These are phyloP conservation scores for Temnothorax nylanderi DNA, from an alignment of 1,140 invertebrate genomes.

Conservation along the genomic window DNA sequence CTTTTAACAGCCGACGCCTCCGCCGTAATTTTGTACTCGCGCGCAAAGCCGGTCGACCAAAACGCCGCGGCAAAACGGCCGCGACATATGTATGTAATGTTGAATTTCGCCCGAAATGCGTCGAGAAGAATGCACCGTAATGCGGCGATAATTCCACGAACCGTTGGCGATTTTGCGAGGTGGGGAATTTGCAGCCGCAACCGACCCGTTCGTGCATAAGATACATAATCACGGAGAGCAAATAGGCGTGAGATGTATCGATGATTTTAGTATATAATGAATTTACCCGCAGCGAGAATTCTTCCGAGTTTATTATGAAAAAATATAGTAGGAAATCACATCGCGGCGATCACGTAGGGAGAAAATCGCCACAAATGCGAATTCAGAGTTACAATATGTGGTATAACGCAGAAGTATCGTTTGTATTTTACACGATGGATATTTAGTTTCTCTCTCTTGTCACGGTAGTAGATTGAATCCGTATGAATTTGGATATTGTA, in stretches of 20 bases:
- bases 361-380: background rate
- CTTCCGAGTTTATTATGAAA: background rate
- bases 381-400: background rate
- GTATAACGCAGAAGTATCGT: background rate
- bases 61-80: constrained; percentile 60
- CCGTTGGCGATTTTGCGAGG: constrained; percentile 65
- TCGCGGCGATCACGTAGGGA: background rate
- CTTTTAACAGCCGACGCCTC: constrained; percentile 74
- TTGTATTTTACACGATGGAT: constrained; percentile 6
- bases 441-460: constrained; percentile 6
- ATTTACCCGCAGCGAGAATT: constrained; percentile 15
- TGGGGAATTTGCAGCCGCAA: constrained; percentile 61
- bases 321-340: background rate
- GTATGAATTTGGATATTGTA: background rate
- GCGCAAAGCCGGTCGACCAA: constrained; percentile 59
- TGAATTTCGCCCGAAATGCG: constrained; percentile 68
- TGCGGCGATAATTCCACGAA: constrained; percentile 64
- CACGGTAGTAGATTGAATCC: background rate
- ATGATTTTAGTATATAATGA: constrained; percentile 18
- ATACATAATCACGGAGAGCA: constrained; percentile 39
- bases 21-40: constrained; percentile 67
- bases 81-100: constrained; percentile 64
- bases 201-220: constrained; percentile 36
- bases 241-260: constrained; percentile 34
- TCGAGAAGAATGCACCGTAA: constrained; percentile 67